Evolutionary conservation across 2,113 vertebrate genomes (phyloP), one percentile per base, ranked within the genome.

Genomic region (Triplophysa rosa): DNA sequence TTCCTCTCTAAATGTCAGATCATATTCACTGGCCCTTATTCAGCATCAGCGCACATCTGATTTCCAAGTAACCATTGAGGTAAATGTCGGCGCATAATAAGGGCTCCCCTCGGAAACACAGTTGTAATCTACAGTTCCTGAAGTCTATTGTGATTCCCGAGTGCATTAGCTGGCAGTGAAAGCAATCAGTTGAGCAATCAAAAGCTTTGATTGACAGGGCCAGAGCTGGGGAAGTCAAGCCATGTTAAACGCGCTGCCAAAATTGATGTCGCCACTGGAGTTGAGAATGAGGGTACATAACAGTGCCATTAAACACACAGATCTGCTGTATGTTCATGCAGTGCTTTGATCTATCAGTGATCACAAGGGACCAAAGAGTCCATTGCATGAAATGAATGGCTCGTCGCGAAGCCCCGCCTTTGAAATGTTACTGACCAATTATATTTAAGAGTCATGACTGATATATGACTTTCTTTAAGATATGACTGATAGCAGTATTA

Each of bases 101-200:
- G 67, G 64, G 21, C 71, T 75, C 40, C 63, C 62, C 10, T 56
- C 19, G 29, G 78, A 80, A 66, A 66, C 69, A 58, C 17, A 66
- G 45, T 71, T 40, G 26, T 58, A 56, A 73, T 58, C 63, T 21
- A 19, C 33, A 33, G 81, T 75, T 74, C 77, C 64, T 29, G 26
- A 74, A 56, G 10, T n/a, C 68, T 16, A 63, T 73, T 73, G 58
- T 52, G 62, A 69, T 21, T 67, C 63, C 26, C 21, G 8, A 61
- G 61, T 47, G 62, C 23, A 67, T 69, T 58, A 58, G 23, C 29
- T 61, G 16, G 54, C 26, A 49, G 10, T 54, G 64, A 61, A 63
- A 65, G 81, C 64, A 74, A 62, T 79, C 81, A 78, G 80, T 17
- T 74, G 56, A 45, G 62, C 69, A 80, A 74, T 77, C 74, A 37